phyloP scores from a whole-genome alignment of 2,113 vertebrate genomes.

The Anseranas semipalmata region DNA sequence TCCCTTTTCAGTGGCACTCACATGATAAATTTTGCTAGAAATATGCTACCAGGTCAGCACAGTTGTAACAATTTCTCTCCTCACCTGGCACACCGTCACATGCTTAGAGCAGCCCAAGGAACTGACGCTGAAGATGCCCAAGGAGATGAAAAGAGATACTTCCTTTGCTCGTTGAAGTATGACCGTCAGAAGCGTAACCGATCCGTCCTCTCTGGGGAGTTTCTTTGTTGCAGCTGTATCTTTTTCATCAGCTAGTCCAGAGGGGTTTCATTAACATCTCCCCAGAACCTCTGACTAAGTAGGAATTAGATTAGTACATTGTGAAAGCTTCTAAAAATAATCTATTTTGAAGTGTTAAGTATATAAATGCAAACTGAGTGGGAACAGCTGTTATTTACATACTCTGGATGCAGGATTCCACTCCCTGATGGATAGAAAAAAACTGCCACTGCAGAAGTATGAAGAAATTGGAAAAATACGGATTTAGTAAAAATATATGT shows the following conservation, averaged over 20 bases:
- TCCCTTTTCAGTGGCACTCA: background rate
- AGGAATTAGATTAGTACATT: constrained; percentile 19
- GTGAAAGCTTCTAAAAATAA: constrained; percentile 30
- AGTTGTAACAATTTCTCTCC: background rate
- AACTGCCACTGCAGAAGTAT: background rate
- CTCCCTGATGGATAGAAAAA: background rate
- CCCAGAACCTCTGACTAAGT: background rate
- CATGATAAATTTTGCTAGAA: background rate
- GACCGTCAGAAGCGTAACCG: background rate
- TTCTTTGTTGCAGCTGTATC: background rate
- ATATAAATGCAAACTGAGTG: constrained; percentile 33
- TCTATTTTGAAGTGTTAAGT: background rate
- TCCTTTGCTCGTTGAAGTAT: background rate
- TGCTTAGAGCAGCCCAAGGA: background rate
- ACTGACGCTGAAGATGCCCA: background rate
- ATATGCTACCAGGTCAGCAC: background rate
- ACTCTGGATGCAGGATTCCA: background rate
- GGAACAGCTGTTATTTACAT: constrained; percentile 41
- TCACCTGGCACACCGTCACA: background rate
- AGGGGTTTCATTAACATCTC: constrained; percentile 22
- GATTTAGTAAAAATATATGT: background rate
- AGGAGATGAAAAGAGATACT: background rate
- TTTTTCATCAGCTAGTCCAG: background rate
- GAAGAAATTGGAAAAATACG: background rate
- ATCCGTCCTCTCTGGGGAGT: background rate